A percentile compares a stretch with the other conserved stretches of the same genome.
Conservation (phyloP, 2,888 invertebrate genomes). For the Mythimna vitellina region DNA sequence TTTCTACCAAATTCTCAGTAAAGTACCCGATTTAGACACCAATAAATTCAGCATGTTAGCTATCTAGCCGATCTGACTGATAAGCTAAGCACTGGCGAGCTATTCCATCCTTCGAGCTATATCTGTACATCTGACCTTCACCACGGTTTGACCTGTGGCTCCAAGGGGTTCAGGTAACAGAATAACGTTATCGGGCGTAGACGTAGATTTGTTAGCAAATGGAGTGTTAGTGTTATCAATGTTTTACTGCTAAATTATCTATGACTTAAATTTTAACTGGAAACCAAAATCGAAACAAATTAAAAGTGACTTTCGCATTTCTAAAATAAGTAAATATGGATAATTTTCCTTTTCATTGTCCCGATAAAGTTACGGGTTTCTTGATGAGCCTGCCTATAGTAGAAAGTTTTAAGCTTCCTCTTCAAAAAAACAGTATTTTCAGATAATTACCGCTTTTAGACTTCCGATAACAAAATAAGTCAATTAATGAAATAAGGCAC, state of each 20-base stretch:
- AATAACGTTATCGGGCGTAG: slow-evolving; percentile 64
- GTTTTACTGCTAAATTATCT: slow-evolving; percentile 14
- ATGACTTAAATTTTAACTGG: background rate
- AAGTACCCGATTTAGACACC: slow-evolving; percentile 10
- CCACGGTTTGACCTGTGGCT: slow-evolving; percentile 45
- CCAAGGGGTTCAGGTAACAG: slow-evolving; percentile 56
- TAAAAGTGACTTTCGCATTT: no score
- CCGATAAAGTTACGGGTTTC: no score
- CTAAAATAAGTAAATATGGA: no score
- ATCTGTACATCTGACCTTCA: slow-evolving; percentile 51
- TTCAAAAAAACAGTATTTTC: no score
- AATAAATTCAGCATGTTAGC: slow-evolving; percentile 43
- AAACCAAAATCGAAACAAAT: no score
- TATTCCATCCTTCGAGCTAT: slow-evolving; percentile 11
- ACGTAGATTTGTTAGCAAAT: slow-evolving; percentile 35
- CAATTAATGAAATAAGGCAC: no score
- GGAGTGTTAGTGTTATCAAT: slow-evolving; percentile 12
- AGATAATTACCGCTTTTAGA: no score
- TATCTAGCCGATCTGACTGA: slow-evolving; percentile 28
- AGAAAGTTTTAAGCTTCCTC: no score
- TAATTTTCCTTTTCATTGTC: no score
- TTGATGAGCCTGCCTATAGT: no score
- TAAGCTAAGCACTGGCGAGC: slow-evolving; percentile 29
- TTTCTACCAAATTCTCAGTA: slow-evolving; percentile 13
- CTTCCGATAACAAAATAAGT: no score